These are phyloP conservation scores for Sarcophilus harrisii DNA, from an alignment of 2,797 vertebrate species.

Conservation along the genomic window DNA sequence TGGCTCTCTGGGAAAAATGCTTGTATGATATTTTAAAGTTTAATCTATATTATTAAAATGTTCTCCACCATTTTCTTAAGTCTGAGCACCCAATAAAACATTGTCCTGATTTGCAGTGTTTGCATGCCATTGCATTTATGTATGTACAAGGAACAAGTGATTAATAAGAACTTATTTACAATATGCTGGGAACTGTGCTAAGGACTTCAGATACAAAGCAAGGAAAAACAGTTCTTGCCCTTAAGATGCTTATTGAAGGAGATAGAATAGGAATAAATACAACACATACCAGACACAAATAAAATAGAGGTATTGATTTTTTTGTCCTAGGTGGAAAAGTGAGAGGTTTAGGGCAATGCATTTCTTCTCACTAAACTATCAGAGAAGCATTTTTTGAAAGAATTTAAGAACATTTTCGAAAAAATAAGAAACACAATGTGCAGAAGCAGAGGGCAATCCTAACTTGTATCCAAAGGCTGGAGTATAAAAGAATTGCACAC, in stretches of 20 bases:
- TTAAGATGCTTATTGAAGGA: not conserved
- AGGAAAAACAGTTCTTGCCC: not conserved
- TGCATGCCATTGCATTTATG: not conserved
- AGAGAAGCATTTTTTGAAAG: not conserved
- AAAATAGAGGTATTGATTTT: not conserved
- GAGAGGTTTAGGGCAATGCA: not conserved
- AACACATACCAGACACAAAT: not conserved
- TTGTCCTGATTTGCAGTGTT: not conserved
- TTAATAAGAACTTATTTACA: not conserved
- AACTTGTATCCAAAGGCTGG: not conserved
- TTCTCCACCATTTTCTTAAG: too few relatives aligned
- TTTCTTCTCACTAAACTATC: not conserved
- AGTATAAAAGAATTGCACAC: not conserved
- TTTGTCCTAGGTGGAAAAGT: not conserved
- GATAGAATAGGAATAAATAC: not conserved
- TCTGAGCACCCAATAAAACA: not conserved
- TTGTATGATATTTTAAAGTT: too few relatives aligned
- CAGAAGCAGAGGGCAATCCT: not conserved
- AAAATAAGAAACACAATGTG: not conserved
- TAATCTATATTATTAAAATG: too few relatives aligned
- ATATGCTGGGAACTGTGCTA: not conserved
- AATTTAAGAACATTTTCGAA: not conserved
- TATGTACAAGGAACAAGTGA: not conserved
- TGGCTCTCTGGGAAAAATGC: too few relatives aligned
- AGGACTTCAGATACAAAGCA: not conserved